A percentile compares a stretch with the other conserved stretches of the same genome.
These are phyloP conservation scores for Garra rufa DNA, from an alignment of 2,113 vertebrate genomes.

Conservation along the genomic window DNA sequence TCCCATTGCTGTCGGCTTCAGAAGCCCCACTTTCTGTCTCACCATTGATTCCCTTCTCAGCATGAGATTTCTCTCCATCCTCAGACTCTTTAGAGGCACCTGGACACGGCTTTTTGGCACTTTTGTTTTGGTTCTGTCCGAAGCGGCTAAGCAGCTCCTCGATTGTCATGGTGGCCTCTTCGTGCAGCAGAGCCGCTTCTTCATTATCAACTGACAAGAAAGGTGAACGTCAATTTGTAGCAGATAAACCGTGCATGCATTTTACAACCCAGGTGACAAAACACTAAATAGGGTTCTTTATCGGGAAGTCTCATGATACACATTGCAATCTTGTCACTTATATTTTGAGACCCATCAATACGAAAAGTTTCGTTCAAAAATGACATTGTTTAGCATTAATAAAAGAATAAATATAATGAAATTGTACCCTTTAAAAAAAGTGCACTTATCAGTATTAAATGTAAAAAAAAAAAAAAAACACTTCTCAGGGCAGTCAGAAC, in stretches of 20 bases:
- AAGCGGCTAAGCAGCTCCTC: slow-evolving; percentile 96
- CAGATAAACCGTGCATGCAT: background rate
- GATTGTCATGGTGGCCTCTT: slow-evolving; percentile 98
- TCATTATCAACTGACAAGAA: slow-evolving; percentile 90
- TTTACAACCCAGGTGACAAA: background rate
- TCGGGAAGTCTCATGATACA: background rate
- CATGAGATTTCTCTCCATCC: slow-evolving; percentile 58
- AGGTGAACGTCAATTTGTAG: background rate
- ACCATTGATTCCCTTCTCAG: slow-evolving; percentile 84
- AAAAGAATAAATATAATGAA: background rate
- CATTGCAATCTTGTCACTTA: background rate
- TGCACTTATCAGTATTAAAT: background rate
- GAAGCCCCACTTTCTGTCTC: slow-evolving; percentile 79
- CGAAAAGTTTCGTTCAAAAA: background rate
- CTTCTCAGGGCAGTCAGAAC: too few species aligned
- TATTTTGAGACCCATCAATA: background rate
- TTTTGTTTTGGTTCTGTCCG: slow-evolving; percentile 89
- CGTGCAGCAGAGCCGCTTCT: slow-evolving; percentile 93
- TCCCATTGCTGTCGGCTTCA: slow-evolving; percentile 73
- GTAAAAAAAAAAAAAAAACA: too few species aligned
- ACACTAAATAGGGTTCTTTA: background rate
- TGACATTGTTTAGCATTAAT: background rate
- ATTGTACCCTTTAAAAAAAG: background rate
- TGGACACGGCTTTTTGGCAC: slow-evolving; percentile 67
- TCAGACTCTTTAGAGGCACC: slow-evolving; percentile 59